A percentile compares a stretch with the other conserved stretches of the same genome.
These are phyloP conservation scores for Drosophila suzukii DNA, from an alignment of 1,140 invertebrate species.

Conservation along the genomic window DNA sequence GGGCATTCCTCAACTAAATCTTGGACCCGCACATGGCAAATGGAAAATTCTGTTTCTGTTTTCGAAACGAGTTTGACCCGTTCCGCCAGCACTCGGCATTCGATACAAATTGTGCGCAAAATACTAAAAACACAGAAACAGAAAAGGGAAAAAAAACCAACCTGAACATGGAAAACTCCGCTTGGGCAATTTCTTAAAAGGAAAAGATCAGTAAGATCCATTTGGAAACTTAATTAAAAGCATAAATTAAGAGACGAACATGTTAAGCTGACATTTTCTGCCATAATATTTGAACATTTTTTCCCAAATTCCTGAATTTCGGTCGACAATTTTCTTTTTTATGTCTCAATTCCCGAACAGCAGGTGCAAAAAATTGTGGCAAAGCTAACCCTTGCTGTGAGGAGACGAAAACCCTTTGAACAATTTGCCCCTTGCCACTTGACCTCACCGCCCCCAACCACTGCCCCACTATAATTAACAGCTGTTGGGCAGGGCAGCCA, in stretches of 20 bases:
- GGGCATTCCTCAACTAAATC: slow-evolving; percentile 46
- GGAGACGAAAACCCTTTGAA: slow-evolving; percentile 33
- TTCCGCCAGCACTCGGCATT: slow-evolving; percentile 51
- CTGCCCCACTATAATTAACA: slow-evolving; percentile 74
- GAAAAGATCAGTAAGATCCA: slow-evolving; percentile 38
- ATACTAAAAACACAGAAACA: slow-evolving; percentile 26
- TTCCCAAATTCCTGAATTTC: slow-evolving; percentile 33
- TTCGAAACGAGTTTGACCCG: slow-evolving; percentile 75
- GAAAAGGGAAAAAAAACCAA: slow-evolving; percentile 6
- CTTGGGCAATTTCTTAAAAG: slow-evolving; percentile 25
- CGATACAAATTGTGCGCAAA: slow-evolving; percentile 36
- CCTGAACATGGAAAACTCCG: slow-evolving; percentile 36
- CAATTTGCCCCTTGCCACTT: slow-evolving; percentile 65
- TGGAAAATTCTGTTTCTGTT: slow-evolving; percentile 72
- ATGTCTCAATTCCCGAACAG: slow-evolving; percentile 76
- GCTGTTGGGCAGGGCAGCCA: slow-evolving; percentile 60
- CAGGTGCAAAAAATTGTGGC: slow-evolving; percentile 71
- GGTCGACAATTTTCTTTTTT: slow-evolving; percentile 60
- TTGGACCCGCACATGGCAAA: slow-evolving; percentile 44
- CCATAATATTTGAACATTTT: slow-evolving; percentile 28
- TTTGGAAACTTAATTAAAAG: slow-evolving; percentile 71
- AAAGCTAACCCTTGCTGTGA: slow-evolving; percentile 41
- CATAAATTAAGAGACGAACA: slow-evolving; percentile 70
- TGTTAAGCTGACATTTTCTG: slow-evolving; percentile 73
- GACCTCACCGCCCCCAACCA: slow-evolving; percentile 19